These are phyloP conservation scores for Notospermus geniculatus DNA, from an alignment of 1,140 invertebrate genomes.

Conservation along the genomic window DNA sequence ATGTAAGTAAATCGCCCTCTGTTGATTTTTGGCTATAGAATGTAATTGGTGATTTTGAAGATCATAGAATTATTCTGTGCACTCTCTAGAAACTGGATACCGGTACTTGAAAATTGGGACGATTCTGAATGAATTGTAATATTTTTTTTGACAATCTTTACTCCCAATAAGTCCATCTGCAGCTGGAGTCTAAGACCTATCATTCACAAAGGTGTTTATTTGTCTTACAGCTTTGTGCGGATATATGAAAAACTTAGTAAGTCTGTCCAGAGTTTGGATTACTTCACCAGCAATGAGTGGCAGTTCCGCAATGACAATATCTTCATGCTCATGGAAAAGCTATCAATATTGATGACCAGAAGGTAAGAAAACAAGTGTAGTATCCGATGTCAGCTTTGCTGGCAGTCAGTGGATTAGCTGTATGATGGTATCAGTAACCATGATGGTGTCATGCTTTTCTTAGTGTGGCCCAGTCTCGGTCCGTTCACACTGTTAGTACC, in stretches of 20 bases:
- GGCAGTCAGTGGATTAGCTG: no score
- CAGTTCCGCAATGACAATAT: constrained; percentile 75
- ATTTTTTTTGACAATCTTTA: not conserved
- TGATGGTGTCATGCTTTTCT: no score
- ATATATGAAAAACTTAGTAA: constrained; percentile 77
- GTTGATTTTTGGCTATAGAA: constrained; percentile 7
- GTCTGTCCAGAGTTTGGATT: constrained; percentile 71
- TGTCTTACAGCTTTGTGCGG: constrained; percentile 67
- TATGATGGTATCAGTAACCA: no score
- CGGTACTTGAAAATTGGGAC: no score
- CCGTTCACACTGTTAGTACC: not conserved
- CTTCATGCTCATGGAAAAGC: constrained; percentile 59
- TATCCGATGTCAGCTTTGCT: constrained; percentile 13
- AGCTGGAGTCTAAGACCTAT: no score
- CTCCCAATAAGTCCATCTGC: no score
- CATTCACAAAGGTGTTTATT: no score
- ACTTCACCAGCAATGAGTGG: constrained; percentile 81
- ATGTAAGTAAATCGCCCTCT: constrained; percentile 41
- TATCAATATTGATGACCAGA: constrained; percentile 64
- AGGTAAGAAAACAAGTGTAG: constrained; percentile 44
- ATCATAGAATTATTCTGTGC: no score
- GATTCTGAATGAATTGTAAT: not conserved
- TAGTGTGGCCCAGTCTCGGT: no score
- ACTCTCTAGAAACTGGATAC: no score
- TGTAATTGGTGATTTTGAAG: no score